phyloP scores from a whole-genome alignment of 2,888 invertebrate genomes.

The Tyria jacobaeae region DNA sequence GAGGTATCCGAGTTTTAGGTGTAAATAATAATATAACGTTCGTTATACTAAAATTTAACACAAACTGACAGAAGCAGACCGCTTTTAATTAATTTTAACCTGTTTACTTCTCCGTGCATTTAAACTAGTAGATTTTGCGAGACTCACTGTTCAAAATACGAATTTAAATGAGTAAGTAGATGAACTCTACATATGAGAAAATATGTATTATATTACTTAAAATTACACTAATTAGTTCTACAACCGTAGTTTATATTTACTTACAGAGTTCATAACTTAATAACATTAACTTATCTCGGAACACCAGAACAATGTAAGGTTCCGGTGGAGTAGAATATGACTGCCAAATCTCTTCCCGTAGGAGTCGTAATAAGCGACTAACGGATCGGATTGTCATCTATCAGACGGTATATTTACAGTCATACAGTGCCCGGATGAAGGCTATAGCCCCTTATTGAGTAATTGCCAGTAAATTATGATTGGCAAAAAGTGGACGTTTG shows the following conservation, averaged over 20 bases:
- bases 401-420: too few relatives aligned
- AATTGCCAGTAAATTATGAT: too few relatives aligned
- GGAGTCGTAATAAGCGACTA: too few relatives aligned
- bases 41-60: background rate
- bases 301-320: too few relatives aligned
- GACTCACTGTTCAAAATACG: background rate
- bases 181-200: background rate
- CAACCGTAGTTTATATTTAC: background rate
- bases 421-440: too few relatives aligned
- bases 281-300: background rate
- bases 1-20: too few relatives aligned
- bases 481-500: too few relatives aligned
- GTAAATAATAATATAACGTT: background rate
- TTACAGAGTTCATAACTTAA: background rate
- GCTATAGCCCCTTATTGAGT: too few relatives aligned
- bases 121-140: background rate
- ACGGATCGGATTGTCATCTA: too few relatives aligned
- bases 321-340: too few relatives aligned
- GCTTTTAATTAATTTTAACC: conserved; percentile 5
- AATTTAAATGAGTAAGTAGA: conserved; percentile 1
- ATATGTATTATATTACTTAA: background rate
- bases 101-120: conserved; percentile 5
- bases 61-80: background rate
- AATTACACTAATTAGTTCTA: background rate
- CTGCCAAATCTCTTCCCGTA: too few relatives aligned